Conservation (phyloP, 2,888 invertebrate genomes). For the Gerosis bhagava region DNA sequence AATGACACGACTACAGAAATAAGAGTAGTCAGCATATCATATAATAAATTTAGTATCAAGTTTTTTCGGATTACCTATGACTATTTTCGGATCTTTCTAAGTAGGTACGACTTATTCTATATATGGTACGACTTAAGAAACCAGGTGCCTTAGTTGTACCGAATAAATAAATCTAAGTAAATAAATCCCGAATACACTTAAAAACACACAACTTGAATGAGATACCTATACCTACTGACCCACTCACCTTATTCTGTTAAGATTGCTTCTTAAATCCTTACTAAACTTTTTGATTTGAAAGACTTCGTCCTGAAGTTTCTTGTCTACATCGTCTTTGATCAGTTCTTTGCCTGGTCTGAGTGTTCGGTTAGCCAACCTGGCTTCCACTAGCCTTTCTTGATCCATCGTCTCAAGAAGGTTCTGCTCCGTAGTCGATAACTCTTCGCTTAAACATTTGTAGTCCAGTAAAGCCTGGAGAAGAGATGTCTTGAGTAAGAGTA, state of each 20-base stretch:
- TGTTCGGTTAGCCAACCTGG: constrained; percentile 86
- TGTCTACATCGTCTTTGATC: constrained; percentile 85
- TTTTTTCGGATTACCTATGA: no score
- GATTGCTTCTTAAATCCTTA: constrained; percentile 80
- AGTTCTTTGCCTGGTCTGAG: constrained; percentile 85
- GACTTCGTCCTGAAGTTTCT: constrained; percentile 84
- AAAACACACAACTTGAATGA: no score
- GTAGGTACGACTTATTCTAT: no score
- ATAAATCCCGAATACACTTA: no score
- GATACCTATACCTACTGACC: neutral
- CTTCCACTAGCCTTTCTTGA: constrained; percentile 86
- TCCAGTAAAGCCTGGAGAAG: constrained; percentile 87
- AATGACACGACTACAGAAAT: no score
- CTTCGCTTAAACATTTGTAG: constrained; percentile 86
- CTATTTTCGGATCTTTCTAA: no score
- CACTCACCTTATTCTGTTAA: constrained; percentile 81
- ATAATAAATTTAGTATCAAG: no score
- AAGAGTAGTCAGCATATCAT: no score
- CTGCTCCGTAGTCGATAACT: constrained; percentile 85
- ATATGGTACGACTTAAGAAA: no score
- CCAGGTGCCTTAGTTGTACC: no score
- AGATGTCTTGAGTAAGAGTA: no score
- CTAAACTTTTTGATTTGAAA: constrained; percentile 80
- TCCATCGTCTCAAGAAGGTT: constrained; percentile 86
- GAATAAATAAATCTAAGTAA: no score